These are phyloP conservation scores for Corythaixoides concolor DNA, from an alignment of 2,113 vertebrate genomes.

Conservation along the genomic window DNA sequence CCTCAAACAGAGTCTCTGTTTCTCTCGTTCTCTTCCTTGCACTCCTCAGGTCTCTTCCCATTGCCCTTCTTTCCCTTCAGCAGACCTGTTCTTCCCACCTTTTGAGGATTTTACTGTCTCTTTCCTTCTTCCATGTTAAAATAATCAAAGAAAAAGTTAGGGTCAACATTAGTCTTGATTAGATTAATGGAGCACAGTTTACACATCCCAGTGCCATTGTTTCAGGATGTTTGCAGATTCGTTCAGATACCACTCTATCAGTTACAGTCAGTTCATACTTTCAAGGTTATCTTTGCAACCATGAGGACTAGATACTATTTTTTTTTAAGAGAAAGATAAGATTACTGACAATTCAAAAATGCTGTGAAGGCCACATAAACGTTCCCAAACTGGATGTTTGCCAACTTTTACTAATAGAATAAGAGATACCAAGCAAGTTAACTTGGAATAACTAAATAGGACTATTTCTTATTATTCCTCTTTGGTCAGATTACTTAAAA, in stretches of 20 bases:
- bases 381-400: background rate
- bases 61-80: background rate
- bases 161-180: background rate
- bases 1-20: background rate
- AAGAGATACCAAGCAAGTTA: background rate
- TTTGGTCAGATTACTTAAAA: background rate
- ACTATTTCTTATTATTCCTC: background rate
- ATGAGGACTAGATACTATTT: background rate
- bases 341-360: background rate
- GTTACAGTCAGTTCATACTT: background rate
- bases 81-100: background rate
- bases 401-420: background rate
- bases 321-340: background rate
- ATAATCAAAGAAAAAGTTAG: background rate
- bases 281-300: background rate
- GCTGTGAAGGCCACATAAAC: background rate
- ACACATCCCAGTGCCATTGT: background rate
- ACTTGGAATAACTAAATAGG: accelerated
- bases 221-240: background rate
- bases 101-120: background rate
- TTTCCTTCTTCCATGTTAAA: background rate
- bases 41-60: background rate
- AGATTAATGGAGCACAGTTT: background rate
- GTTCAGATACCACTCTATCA: background rate
- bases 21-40: background rate